These are phyloP conservation scores for Parasteatoda tepidariorum DNA, from an alignment of 1,140 invertebrate species.

Conservation along the genomic window DNA sequence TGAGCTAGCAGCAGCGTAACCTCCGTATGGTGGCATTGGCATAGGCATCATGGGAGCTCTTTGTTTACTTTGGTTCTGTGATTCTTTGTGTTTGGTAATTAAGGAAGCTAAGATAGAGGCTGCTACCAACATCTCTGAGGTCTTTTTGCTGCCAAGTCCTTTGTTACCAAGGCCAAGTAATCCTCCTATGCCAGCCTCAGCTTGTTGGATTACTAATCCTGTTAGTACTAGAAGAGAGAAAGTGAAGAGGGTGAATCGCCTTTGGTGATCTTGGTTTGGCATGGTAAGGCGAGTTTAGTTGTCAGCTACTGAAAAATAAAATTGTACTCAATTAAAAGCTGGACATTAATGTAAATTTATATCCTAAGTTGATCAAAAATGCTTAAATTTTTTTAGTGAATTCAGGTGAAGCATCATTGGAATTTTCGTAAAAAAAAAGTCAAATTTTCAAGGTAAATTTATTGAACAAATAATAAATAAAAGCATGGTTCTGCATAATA, in stretches of 20 bases:
- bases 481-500: no score
- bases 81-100: slow-evolving; percentile 53
- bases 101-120: slow-evolving; percentile 39
- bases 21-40: slow-evolving; percentile 48
- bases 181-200: slow-evolving; percentile 33
- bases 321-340: no score
- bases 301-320: no score
- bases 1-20: slow-evolving; percentile 48
- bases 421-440: no score
- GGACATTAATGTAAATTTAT: no score
- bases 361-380: no score
- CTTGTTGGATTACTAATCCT: slow-evolving; percentile 47
- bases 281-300: neutral
- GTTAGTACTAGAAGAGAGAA: slow-evolving; percentile 21
- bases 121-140: slow-evolving; percentile 47
- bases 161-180: slow-evolving; percentile 39
- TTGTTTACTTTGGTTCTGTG: slow-evolving; percentile 28
- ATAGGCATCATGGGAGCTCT: slow-evolving; percentile 52
- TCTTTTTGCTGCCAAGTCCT: slow-evolving; percentile 41
- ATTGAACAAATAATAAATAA: no score
- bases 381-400: no score
- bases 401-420: no score
- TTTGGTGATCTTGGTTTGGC: neutral
- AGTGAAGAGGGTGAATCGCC: slow-evolving; percentile 25
- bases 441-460: no score